Evolutionary conservation across 1,140 invertebrate genomes (phyloP).

Genomic region (Zaprionus kolodkinae): DNA sequence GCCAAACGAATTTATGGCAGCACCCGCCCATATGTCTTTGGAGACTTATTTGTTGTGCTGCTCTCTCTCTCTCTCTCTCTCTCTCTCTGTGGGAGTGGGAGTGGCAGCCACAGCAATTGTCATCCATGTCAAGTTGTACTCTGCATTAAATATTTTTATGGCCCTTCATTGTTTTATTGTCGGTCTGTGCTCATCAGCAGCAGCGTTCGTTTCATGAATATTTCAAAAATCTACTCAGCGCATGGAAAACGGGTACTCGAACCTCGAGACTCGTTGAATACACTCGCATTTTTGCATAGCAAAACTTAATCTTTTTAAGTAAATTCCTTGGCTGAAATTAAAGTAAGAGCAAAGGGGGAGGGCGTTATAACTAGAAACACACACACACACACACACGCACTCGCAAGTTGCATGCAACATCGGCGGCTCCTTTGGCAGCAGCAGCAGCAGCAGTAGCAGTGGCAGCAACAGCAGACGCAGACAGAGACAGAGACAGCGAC

Average conservation of each 20-base stretch:
- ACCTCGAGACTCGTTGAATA: constrained; percentile 1
- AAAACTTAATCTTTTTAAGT: constrained; percentile 79
- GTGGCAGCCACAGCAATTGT: constrained; percentile 54
- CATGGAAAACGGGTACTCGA: constrained; percentile 19
- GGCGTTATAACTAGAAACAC: constrained; percentile 28
- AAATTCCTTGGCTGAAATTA: constrained; percentile 70
- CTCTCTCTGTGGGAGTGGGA: neutral
- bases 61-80: too few species aligned
- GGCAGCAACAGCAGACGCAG: neutral
- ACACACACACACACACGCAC: constrained; percentile 9
- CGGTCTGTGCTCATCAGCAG: constrained; percentile 48
- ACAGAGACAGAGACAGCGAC: constrained; percentile 11
- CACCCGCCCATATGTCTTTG: constrained; percentile 72
- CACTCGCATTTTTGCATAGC: constrained; percentile 59
- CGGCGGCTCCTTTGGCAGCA: constrained; percentile 20
- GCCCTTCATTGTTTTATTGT: constrained; percentile 76
- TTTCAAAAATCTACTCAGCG: constrained; percentile 63
- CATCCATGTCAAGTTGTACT: constrained; percentile 69
- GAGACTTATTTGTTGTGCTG: constrained; percentile 70
- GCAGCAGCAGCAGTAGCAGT: neutral
- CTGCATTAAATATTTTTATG: constrained; percentile 81
- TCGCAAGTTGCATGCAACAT: constrained; percentile 47
- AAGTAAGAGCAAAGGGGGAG: constrained; percentile 37
- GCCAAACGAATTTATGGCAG: constrained; percentile 72
- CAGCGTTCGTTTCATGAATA: constrained; percentile 63